A percentile compares a stretch with the other conserved stretches of the same genome.
Conservation (phyloP, 2,113 vertebrate genomes). For the Plecotus auritus region DNA sequence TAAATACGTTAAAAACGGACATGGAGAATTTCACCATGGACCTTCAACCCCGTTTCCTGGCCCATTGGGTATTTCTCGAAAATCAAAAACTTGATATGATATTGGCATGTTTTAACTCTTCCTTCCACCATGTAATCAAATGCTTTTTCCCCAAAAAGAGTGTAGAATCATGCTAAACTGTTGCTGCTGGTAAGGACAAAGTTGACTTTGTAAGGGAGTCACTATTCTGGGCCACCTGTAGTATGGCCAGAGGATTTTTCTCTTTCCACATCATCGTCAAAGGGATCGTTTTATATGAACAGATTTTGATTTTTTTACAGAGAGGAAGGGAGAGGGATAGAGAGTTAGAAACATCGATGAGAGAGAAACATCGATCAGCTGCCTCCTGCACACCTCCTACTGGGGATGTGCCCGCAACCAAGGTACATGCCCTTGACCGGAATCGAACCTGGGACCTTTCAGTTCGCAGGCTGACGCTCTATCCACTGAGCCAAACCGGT, state of each 20-base stretch:
- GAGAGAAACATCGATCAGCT: too few species aligned
- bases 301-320: too few species aligned
- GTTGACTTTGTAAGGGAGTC: background rate
- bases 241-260: background rate
- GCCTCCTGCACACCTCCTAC: too few species aligned
- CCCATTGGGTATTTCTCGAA: background rate
- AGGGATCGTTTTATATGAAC: background rate
- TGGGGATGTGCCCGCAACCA: too few species aligned
- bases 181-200: background rate
- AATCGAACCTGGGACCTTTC: too few species aligned
- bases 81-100: background rate
- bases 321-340: too few species aligned
- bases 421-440: too few species aligned
- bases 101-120: background rate
- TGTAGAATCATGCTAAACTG: fast-evolving
- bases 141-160: background rate
- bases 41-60: background rate
- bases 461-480: too few species aligned
- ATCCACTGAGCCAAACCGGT: too few species aligned
- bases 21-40: background rate
- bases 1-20: background rate
- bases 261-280: background rate
- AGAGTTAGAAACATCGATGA: too few species aligned
- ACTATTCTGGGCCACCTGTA: background rate
- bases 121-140: background rate